Evolutionary conservation across 1,140 invertebrate species (phyloP), one percentile per base, ranked within the genome.

Genomic region (Meloidogyne floridensis): DNA sequence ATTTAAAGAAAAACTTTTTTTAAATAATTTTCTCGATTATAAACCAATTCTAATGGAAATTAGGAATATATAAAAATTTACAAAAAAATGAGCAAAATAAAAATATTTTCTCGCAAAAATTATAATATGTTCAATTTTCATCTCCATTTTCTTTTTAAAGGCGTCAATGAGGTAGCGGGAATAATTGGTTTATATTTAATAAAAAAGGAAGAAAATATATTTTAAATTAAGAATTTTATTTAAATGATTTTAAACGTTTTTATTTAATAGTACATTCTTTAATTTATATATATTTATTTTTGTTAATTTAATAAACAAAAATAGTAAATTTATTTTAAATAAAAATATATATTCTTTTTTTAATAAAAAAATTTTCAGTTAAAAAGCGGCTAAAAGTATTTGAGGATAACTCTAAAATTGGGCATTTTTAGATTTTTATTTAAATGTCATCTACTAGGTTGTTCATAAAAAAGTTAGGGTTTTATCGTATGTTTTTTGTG

Each of bases 81-180:
- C 11, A 54, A 11, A 65, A n/a, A 65, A 65, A n/a, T 65, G 59
- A 65, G 5, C n/a, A n/a, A 59, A n/a, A n/a, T 2, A 65, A 65
- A 18, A 65, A 65, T 65, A 47, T 65, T 65, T 65, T 65, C 59
- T 65, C 59, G 59, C 59, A 65, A 65, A 65, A 65, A 65, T 32
- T 32, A 32, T 65, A 65, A 65, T 65, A 65, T 65, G 15, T 47
- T 47, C 47, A 47, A 47, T 47, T 32, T 47, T 47, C 47, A n/a
- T 65, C n/a, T 65, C 59, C 4, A n/a, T 65, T 65, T 65, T 65
- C n/a, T 65, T 2, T 32, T 65, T n/a, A 59, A 65, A 65, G 59
- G 59, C 59, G 59, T 65, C n/a, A 65, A 65, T 65, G 59, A 65
- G 15, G 4, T 65, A 65, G 59, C 59, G 59, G 59, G 59, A 65